Percentiles rank a stretch among this genome's conserved stretches.
Conservation (phyloP, 92 coral and sea anemone species). For the Phenganax stokvisi region DNA sequence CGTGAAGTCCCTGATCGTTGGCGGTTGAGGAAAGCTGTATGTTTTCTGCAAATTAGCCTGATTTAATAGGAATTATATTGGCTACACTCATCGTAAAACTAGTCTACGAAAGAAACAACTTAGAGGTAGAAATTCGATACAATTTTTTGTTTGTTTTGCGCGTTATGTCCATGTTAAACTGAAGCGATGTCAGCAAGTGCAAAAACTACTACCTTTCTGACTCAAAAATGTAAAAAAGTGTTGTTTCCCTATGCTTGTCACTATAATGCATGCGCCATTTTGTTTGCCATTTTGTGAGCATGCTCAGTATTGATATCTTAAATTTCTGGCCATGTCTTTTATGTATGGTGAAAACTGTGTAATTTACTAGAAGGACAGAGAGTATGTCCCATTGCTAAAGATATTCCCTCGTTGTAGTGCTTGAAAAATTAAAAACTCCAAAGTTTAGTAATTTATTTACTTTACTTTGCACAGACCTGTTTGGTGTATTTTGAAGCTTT, state of each 20-base stretch:
- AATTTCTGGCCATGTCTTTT: slow-evolving; percentile 31
- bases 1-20: slow-evolving; percentile 19
- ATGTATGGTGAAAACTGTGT: too few species aligned
- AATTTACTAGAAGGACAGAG: too few species aligned
- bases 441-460: too few species aligned
- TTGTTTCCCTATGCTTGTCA: slow-evolving; percentile 9
- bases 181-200: slow-evolving; percentile 17
- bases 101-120: slow-evolving; percentile 26
- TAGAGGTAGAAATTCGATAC: slow-evolving; percentile 24
- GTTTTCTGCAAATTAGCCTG: slow-evolving; percentile 14
- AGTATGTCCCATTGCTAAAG: too few species aligned
- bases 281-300: too few species aligned
- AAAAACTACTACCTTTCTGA: slow-evolving; percentile 10
- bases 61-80: slow-evolving; percentile 23
- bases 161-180: slow-evolving; percentile 3
- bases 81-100: slow-evolving; percentile 12
- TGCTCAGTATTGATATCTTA: slow-evolving; percentile 22
- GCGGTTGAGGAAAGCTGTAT: slow-evolving; percentile 1
- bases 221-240: slow-evolving; percentile 19
- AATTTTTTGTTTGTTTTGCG: slow-evolving; percentile 8
- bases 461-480: too few species aligned
- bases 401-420: too few species aligned
- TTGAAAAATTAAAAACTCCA: too few species aligned
- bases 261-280: slow-evolving; percentile 17
- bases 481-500: too few species aligned